A percentile compares a stretch with the other conserved stretches of the same genome.
phyloP scores from a whole-genome alignment of 1,140 invertebrate species.

The Atta texana region DNA sequence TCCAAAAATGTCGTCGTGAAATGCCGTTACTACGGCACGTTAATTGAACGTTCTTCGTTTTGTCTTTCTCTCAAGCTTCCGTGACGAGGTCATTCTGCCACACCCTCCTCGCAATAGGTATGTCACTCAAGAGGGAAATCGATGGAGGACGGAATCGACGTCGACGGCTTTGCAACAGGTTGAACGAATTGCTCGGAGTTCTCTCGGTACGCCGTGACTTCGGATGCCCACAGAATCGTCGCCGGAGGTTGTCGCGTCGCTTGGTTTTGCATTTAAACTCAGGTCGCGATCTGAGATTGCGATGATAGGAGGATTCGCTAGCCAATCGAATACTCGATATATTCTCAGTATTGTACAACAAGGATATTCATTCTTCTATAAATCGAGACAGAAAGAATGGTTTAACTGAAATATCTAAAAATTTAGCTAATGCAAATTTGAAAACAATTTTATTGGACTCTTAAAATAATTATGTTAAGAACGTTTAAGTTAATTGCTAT shows the following conservation, averaged over 20 bases:
- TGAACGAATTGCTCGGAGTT: constrained; percentile 75
- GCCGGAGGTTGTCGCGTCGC: constrained; percentile 35
- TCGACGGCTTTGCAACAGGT: constrained; percentile 77
- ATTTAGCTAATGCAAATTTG: too few relatives aligned
- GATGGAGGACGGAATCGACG: constrained; percentile 75
- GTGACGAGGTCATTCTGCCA: constrained; percentile 69
- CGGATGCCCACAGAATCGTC: constrained; percentile 51
- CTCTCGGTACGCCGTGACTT: constrained; percentile 66
- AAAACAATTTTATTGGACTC: too few relatives aligned
- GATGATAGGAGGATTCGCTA: constrained; percentile 70
- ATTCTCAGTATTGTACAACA: constrained; percentile 18
- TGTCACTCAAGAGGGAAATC: constrained; percentile 68
- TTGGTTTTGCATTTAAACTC: constrained; percentile 54
- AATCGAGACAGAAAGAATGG: not conserved
- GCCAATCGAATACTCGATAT: constrained; percentile 28
- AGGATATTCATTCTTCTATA: not conserved
- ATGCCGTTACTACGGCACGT: constrained; percentile 11
- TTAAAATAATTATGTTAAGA: too few relatives aligned
- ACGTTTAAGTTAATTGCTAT: too few relatives aligned
- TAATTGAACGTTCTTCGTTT: constrained; percentile 66
- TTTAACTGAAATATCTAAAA: too few relatives aligned
- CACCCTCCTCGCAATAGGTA: constrained; percentile 68
- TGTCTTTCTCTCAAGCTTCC: constrained; percentile 72
- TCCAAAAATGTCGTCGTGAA: constrained; percentile 30
- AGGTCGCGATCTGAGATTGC: constrained; percentile 64